Conservation (phyloP, 2,113 vertebrate species). For the Cochlearius cochlearius region DNA sequence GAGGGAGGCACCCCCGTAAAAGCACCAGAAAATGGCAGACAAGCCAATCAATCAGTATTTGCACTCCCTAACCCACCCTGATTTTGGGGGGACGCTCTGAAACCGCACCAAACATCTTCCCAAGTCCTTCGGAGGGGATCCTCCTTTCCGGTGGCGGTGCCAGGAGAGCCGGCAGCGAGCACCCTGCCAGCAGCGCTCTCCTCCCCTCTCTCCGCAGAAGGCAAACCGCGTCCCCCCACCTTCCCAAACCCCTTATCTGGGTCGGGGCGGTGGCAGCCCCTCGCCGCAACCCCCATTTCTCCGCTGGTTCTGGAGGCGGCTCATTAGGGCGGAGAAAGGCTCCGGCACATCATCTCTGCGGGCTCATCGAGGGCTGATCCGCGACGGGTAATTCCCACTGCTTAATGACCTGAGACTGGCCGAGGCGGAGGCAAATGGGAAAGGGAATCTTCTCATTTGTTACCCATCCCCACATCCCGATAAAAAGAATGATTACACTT, state of each 20-base stretch:
- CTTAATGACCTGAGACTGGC: slow-evolving; percentile 62
- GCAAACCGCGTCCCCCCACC: neutral
- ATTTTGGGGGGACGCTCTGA: neutral
- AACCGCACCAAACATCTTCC: neutral
- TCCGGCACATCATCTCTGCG: neutral
- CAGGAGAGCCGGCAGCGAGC: neutral
- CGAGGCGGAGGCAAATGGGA: neutral
- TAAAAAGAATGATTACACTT: slow-evolving; percentile 62
- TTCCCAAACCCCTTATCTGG: slow-evolving; percentile 41
- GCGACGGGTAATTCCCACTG: slow-evolving; percentile 49
- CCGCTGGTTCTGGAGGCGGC: neutral
- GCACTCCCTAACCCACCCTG: neutral
- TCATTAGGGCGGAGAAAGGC: slow-evolving; percentile 53
- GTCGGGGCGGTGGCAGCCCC: slow-evolving; percentile 23
- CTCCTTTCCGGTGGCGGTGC: neutral
- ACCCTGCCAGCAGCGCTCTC: neutral
- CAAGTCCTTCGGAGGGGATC: neutral
- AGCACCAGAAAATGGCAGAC: neutral
- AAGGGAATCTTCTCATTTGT: slow-evolving; percentile 49
- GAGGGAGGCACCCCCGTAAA: neutral
- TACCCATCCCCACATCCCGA: slow-evolving; percentile 47
- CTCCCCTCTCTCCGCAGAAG: neutral
- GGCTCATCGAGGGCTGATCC: slow-evolving; percentile 13
- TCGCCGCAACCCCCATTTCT: neutral
- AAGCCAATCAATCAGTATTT: neutral